phyloP scores from a whole-genome alignment of 2,797 vertebrate genomes.

The Fringilla coelebs region DNA sequence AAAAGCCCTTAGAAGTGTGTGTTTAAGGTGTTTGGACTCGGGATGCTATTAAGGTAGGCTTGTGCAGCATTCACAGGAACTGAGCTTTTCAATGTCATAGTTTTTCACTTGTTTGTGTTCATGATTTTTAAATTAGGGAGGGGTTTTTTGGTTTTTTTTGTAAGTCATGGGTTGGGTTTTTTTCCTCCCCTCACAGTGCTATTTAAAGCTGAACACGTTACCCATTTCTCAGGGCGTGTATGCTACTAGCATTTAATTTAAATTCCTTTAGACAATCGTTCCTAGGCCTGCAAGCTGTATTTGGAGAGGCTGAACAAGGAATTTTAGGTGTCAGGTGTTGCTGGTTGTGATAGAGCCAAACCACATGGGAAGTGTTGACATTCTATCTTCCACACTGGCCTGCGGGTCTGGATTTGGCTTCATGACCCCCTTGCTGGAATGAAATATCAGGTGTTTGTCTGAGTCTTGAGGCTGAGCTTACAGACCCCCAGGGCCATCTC shows the following conservation, averaged over 20 bases:
- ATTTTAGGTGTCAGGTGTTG: neutral
- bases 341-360: neutral
- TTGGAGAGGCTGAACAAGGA: neutral
- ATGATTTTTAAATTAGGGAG: slow-evolving; percentile 31
- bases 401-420: neutral
- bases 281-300: neutral
- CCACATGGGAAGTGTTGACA: neutral
- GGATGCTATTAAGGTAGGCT: slow-evolving; percentile 30
- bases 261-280: slow-evolving; percentile 1
- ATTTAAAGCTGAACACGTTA: neutral
- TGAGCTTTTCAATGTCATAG: neutral
- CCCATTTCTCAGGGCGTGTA: neutral
- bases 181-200: neutral
- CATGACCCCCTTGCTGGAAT: neutral
- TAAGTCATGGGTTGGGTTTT: neutral
- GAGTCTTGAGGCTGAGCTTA: neutral
- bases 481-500: neutral
- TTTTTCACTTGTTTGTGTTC: slow-evolving; percentile 40
- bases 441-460: neutral
- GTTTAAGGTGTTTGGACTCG: slow-evolving; percentile 13
- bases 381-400: neutral
- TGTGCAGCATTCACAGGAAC: slow-evolving; percentile 5
- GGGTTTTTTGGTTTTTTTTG: neutral
- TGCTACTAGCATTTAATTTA: neutral
- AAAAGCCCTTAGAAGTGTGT: slow-evolving; percentile 39